phyloP scores from a whole-genome alignment of 1,140 invertebrate genomes.

The Drosophila leontia region DNA sequence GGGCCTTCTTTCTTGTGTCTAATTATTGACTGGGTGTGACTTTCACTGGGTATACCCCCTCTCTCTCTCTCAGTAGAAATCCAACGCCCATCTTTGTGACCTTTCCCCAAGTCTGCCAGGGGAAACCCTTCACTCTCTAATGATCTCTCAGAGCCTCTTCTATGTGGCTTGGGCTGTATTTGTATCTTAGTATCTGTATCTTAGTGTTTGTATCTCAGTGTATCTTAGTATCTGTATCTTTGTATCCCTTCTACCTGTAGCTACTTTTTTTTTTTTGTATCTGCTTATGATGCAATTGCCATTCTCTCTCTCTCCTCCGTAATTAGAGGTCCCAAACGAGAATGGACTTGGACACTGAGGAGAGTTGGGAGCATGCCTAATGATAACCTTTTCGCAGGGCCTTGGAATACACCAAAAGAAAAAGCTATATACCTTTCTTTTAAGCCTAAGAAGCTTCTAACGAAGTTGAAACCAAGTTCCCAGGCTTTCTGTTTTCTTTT shows the following conservation, averaged over 20 bases:
- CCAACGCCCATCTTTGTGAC: background rate
- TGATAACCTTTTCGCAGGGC: conserved; percentile 72
- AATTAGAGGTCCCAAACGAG: conserved; percentile 65
- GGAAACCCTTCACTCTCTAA: conserved; percentile 35
- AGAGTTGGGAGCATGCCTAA: conserved; percentile 72
- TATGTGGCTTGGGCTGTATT: background rate
- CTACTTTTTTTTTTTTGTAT: conserved; percentile 3
- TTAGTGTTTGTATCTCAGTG: background rate
- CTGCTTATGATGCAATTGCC: conserved; percentile 58
- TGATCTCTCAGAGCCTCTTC: conserved; percentile 19
- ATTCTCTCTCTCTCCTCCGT: conserved; percentile 50
- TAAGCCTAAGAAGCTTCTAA: conserved; percentile 3
- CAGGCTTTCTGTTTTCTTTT: conserved; percentile 2
- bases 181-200: background rate
- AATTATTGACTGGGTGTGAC: conserved; percentile 60
- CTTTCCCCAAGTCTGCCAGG: background rate
- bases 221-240: background rate
- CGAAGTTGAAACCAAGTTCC: conserved; percentile 1
- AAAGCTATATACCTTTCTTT: background rate
- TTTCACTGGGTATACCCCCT: conserved; percentile 51
- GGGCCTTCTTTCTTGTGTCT: conserved; percentile 20
- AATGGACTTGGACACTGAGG: conserved; percentile 18
- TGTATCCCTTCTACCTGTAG: conserved; percentile 4
- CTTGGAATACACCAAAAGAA: conserved; percentile 1
- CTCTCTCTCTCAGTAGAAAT: conserved; percentile 15